Conservation (phyloP, 2,888 invertebrate genomes). For the Sisyra terminalis region DNA sequence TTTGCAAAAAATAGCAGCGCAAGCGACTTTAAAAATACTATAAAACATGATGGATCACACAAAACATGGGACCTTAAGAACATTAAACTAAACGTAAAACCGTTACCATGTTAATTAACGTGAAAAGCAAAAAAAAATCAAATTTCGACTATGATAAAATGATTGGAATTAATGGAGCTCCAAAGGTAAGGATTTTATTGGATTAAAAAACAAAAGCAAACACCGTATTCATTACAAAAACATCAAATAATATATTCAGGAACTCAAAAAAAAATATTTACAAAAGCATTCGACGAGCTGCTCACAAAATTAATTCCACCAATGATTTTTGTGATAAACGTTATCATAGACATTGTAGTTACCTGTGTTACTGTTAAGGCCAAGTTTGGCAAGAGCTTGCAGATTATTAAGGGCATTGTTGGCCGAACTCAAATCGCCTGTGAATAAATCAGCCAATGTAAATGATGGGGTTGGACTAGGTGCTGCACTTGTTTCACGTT, state of each 20-base stretch:
- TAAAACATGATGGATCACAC: no score
- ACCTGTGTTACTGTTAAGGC: slow-evolving; percentile 45
- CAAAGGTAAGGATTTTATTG: slow-evolving; percentile 1
- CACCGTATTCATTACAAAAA: slow-evolving; percentile 6
- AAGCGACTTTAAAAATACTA: no score
- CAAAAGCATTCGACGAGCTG: slow-evolving; percentile 6
- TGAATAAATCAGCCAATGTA: slow-evolving; percentile 59
- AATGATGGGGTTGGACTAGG: slow-evolving; percentile 40
- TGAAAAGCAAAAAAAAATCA: background rate
- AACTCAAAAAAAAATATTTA: slow-evolving; percentile 2
- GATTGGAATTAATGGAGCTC: no score
- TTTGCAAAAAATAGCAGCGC: no score
- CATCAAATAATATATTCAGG: slow-evolving; percentile 7
- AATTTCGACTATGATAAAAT: no score
- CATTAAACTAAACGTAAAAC: no score
- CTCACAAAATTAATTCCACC: slow-evolving; percentile 8
- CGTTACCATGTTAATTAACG: background rate
- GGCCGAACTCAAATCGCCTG: slow-evolving; percentile 47
- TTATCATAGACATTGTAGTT: slow-evolving; percentile 15
- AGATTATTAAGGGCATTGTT: slow-evolving; percentile 75
- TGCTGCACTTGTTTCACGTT: slow-evolving; percentile 31
- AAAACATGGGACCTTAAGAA: no score
- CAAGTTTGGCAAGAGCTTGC: slow-evolving; percentile 77
- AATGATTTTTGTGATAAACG: slow-evolving; percentile 6
- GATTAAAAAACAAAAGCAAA: slow-evolving; percentile 5